Percentiles rank a stretch among this genome's conserved stretches.
These are phyloP conservation scores for Notodonta ziczac DNA, from an alignment of 2,888 invertebrate genomes.

Conservation along the genomic window DNA sequence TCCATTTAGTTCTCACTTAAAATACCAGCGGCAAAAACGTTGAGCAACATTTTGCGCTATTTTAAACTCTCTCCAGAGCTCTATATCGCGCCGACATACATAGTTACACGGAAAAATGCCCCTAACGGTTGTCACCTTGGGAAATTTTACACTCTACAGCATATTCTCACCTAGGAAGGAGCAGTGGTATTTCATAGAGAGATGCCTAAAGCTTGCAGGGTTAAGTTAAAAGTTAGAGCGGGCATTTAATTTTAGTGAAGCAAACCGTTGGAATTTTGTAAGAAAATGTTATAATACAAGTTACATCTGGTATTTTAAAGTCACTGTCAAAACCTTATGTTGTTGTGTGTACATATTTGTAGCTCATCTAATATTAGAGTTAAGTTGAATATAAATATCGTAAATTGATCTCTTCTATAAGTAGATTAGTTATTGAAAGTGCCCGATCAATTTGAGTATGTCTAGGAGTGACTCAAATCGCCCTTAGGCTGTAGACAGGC, in stretches of 20 bases:
- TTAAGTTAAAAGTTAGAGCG: slow-evolving; percentile 13
- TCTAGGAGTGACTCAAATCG: no score
- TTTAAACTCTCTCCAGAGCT: slow-evolving; percentile 40
- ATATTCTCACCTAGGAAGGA: slow-evolving; percentile 65
- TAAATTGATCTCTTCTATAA: no score
- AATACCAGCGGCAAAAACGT: slow-evolving; percentile 31
- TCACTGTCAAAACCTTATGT: no score
- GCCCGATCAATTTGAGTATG: no score
- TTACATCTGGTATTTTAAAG: no score
- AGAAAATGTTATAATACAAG: no score
- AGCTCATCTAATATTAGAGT: no score
- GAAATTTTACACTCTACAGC: slow-evolving; percentile 70
- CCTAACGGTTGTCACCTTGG: slow-evolving; percentile 62
- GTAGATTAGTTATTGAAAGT: no score
- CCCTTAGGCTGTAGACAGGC: no score
- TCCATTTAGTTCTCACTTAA: slow-evolving; percentile 33
- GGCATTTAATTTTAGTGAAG: neutral
- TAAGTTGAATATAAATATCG: no score
- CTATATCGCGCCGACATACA: slow-evolving; percentile 52
- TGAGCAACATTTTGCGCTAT: slow-evolving; percentile 35
- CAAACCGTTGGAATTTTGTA: no score
- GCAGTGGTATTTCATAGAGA: slow-evolving; percentile 69
- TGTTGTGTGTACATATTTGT: no score
- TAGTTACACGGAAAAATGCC: slow-evolving; percentile 64
- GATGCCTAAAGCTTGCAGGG: slow-evolving; percentile 44